phyloP scores from a whole-genome alignment of 1,140 invertebrate genomes.

The Microvelia longipes region DNA sequence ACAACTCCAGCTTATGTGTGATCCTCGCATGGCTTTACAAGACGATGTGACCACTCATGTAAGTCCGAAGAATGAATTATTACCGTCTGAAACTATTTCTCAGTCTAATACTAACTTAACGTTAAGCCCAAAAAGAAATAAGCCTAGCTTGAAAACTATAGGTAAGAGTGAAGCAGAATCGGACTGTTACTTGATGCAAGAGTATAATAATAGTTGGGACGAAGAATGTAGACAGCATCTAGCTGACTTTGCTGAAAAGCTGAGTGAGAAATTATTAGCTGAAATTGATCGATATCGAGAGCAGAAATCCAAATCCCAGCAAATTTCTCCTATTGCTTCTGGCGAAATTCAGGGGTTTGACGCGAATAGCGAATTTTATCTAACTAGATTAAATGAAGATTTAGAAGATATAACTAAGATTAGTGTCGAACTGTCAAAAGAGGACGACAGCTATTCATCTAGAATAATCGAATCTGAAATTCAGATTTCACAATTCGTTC shows the following conservation, averaged over 20 bases:
- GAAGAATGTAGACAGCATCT: slow-evolving; percentile 49
- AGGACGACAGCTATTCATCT: slow-evolving; percentile 6
- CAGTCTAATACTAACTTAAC: not conserved
- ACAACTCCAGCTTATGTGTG: slow-evolving; percentile 31
- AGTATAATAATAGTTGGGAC: slow-evolving; percentile 31
- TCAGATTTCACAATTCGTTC: not conserved
- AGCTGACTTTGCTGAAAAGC: slow-evolving; percentile 58
- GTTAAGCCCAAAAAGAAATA: not conserved
- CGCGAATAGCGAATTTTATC: slow-evolving; percentile 40
- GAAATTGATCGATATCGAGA: slow-evolving; percentile 52
- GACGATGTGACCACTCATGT: slow-evolving; percentile 7
- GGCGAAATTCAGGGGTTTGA: slow-evolving; percentile 27
- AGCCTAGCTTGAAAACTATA: not conserved
- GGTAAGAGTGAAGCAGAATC: not conserved
- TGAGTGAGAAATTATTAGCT: slow-evolving; percentile 52
- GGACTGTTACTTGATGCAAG: not conserved
- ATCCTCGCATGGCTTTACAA: slow-evolving; percentile 25
- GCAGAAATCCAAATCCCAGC: slow-evolving; percentile 16
- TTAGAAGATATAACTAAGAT: slow-evolving; percentile 38
- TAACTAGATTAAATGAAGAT: slow-evolving; percentile 38
- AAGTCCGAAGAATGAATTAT: not conserved
- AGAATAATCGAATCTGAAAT: not conserved
- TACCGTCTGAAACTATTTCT: not conserved
- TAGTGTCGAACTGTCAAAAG: slow-evolving; percentile 37
- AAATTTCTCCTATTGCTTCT: not conserved